These are phyloP conservation scores for Epirrhoe tristata DNA, from an alignment of 2,888 invertebrate species.

Conservation along the genomic window DNA sequence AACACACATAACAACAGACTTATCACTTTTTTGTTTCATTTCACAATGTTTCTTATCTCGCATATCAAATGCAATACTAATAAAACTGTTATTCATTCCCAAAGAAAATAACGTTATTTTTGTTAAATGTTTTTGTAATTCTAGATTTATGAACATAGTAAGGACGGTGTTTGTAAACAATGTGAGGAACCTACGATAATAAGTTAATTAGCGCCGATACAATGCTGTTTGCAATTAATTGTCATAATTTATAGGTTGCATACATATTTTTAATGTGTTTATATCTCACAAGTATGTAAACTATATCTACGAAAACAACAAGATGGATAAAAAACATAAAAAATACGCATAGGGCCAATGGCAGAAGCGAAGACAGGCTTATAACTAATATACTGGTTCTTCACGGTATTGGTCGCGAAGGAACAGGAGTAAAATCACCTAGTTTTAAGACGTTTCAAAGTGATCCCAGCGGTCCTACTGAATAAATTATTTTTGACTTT, in stretches of 20 bases:
- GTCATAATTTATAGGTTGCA: background rate
- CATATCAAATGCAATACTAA: background rate
- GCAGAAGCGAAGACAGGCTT: too few species aligned
- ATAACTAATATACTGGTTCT: too few species aligned
- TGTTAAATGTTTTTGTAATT: slow-evolving; percentile 1
- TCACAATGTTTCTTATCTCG: slow-evolving; percentile 8
- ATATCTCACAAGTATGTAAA: background rate
- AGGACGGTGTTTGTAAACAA: slow-evolving; percentile 18
- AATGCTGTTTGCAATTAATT: background rate
- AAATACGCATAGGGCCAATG: too few species aligned
- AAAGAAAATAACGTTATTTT: background rate
- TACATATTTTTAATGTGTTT: too few species aligned
- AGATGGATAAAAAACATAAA: background rate
- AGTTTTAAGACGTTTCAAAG: too few species aligned
- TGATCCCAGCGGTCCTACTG: too few species aligned
- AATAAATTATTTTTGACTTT: too few species aligned
- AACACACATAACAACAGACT: slow-evolving; percentile 6
- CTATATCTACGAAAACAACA: background rate
- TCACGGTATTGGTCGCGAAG: too few species aligned
- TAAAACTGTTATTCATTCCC: background rate
- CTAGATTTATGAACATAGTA: slow-evolving; percentile 2
- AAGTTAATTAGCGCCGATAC: slow-evolving; percentile 17
- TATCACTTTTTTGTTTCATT: slow-evolving; percentile 6
- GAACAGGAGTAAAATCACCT: too few species aligned
- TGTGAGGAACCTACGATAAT: slow-evolving; percentile 12